Base-by-base conservation (phyloP, 2,888 invertebrate genomes). In the Scotopteryx bipunctaria region DNA sequence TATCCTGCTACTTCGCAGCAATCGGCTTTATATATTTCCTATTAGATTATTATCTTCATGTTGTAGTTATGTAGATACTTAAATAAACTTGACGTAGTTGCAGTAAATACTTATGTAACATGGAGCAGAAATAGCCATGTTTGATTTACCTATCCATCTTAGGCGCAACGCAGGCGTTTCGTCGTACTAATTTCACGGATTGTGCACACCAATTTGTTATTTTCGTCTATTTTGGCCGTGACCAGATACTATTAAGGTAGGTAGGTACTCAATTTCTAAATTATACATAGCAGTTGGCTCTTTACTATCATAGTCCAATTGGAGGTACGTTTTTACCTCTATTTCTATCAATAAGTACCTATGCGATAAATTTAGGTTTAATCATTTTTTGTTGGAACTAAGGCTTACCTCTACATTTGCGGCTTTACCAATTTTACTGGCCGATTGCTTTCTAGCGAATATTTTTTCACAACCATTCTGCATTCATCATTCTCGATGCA, bases 141-240 rank as follows among this genome's bases (percentile, higher is more conserved):
- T 54, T 31, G 52, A 47, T 50, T 45, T 37, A 53, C 31, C 33
- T 31, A 35, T 48, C 32, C 31, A 31, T 38, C 53, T 13, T 38
- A 33, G 43, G 37, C 25, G 35, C 51, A 13, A 32, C 25, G 35
- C 51, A 13, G 21, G 32, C 61, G 61, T 63, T 62, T 61, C 56
- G 63, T 64, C 52, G 38, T 47, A 60, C 59, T 64, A 57, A 77
- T 74, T 78, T 76, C 71, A 73, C 71, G 78, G 64, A 43, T 55
- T 52, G 55, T 63, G 73, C 63, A 48, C 64, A 51, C 61, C 45
- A 61, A 60, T 57, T 55, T 23, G 29, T 38, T 36, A 37, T 57
- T 61, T 58, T 59, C 47, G 46, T 56, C 21, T 38, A 43, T 49
- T 41, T 29, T 43, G 49, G 29, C 31, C 40, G 42, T 42, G 35